A percentile compares a stretch with the other conserved stretches of the same genome.
These are phyloP conservation scores for Typhlomys cinereus DNA, from an alignment of 2,113 vertebrate genomes.

Conservation along the genomic window DNA sequence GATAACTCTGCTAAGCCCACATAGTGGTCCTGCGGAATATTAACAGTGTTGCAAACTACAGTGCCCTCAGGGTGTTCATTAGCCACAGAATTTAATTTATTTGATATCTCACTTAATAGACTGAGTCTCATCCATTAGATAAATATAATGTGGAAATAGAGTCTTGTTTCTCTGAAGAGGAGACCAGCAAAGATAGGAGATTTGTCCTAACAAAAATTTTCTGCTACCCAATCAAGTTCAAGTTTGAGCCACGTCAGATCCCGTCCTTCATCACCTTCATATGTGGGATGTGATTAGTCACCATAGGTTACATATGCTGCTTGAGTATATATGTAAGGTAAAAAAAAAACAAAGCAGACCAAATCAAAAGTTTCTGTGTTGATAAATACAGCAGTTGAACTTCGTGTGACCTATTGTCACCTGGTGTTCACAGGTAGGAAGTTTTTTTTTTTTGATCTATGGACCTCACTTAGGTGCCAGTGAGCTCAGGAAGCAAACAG, in stretches of 20 bases:
- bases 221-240: slow-evolving; percentile 80
- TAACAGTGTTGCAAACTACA: slow-evolving; percentile 85
- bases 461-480: slow-evolving; percentile 51
- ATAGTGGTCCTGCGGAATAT: slow-evolving; percentile 85
- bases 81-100: slow-evolving; percentile 89
- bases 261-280: slow-evolving; percentile 63
- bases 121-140: slow-evolving; percentile 87
- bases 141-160: slow-evolving; percentile 85
- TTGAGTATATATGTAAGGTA: neutral
- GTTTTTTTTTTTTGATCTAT: slow-evolving; percentile 59
- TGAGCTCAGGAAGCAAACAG: slow-evolving; percentile 73
- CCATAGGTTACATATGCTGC: neutral
- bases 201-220: slow-evolving; percentile 77
- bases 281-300: neutral
- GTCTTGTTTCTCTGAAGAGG: slow-evolving; percentile 85
- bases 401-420: slow-evolving; percentile 39
- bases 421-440: slow-evolving; percentile 62
- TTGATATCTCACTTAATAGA: slow-evolving; percentile 88
- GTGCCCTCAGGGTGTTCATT: slow-evolving; percentile 86
- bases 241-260: slow-evolving; percentile 69
- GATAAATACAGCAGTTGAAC: slow-evolving; percentile 30
- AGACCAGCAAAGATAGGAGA: slow-evolving; percentile 80
- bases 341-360: slow-evolving; percentile 50
- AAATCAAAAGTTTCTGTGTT: slow-evolving; percentile 21
- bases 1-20: slow-evolving; percentile 82